Evolutionary conservation across 1,140 invertebrate genomes (phyloP), one percentile per base, ranked within the genome.

Genomic region (Coptotermes formosanus): DNA sequence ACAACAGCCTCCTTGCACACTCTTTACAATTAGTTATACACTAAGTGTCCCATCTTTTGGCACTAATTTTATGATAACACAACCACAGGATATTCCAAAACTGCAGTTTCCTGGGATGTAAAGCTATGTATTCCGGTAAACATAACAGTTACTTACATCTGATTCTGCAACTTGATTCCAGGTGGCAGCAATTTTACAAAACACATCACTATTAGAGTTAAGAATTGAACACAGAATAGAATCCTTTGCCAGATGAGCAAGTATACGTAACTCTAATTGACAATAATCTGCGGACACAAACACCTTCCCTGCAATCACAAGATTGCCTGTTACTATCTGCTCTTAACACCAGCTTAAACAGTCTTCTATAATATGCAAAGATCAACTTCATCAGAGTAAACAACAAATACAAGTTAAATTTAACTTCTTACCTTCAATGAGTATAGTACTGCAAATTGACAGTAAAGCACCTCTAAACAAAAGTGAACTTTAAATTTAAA

Each of bases 251-350:
- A 98, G 94, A 91, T 99, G 97, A 32, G 98, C 96, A 87, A 99
- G 92, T 87, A 99, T 94, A 88, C 98, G 92, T 89, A 99, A 93
- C 91, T 99, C 99, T 83, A 99, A 91, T 91, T 99, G 98, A 89
- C 97, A 98, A 91, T 98, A 99, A 91, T 99, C 98, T 0, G 97
- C 98, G 21, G 98, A 96, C 25, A 99, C 89, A 30, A 99, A 91
- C 25, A 92, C 86, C 55, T 90, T 90, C 85, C 91, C 93, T 88
- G 82, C 21, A 43, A 84, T 55, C 25, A 84, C 4, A 84, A 52
- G 21, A 11, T 43, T 11, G 11, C 44, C 45, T 19, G 11, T 16
- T 83, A 4, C 21, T 19, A 44, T 83, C 82, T 25, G 19, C 45
- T 84, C 14, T 48, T 16, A 9, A 48, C 52, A 55, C 52, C 52